These are phyloP conservation scores for Crossoptilon crossoptilon DNA, from an alignment of 2,797 vertebrate genomes.

Conservation along the genomic window DNA sequence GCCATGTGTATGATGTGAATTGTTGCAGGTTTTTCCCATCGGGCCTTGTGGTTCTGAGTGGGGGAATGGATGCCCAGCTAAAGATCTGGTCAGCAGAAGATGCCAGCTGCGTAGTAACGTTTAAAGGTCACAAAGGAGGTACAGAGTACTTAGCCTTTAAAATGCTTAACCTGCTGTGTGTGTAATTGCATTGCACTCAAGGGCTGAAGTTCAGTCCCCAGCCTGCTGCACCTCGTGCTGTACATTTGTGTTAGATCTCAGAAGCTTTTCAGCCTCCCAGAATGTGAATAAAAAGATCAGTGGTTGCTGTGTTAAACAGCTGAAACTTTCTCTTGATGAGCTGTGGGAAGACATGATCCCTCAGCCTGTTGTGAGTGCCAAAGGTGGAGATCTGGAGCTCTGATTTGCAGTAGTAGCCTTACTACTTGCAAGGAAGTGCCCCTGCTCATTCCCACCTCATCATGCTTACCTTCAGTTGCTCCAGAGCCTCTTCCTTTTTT, in stretches of 20 bases:
- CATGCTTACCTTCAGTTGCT: background rate
- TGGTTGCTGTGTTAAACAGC: background rate
- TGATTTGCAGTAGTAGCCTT: too few species aligned
- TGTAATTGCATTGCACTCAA: background rate
- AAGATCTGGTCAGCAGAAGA: conserved; percentile 86
- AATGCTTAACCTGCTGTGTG: background rate
- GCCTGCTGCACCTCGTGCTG: background rate
- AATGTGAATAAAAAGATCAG: background rate
- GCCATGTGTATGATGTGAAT: conserved; percentile 85
- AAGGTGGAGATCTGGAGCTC: background rate
- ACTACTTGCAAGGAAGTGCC: background rate
- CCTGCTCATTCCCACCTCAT: background rate
- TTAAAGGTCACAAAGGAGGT: conserved; percentile 85
- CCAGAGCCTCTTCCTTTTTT: background rate
- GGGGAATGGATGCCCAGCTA: conserved; percentile 84
- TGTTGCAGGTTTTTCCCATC: conserved; percentile 86
- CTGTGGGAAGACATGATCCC: background rate
- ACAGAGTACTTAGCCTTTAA: background rate
- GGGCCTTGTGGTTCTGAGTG: conserved; percentile 83
- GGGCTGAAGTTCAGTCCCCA: background rate
- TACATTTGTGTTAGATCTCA: rapidly evolving
- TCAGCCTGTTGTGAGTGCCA: background rate
- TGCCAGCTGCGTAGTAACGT: conserved; percentile 80
- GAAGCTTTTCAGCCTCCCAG: background rate
- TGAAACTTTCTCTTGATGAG: background rate